Base-by-base conservation (phyloP, 2,113 vertebrate species). In the Ginglymostoma cirratum region DNA sequence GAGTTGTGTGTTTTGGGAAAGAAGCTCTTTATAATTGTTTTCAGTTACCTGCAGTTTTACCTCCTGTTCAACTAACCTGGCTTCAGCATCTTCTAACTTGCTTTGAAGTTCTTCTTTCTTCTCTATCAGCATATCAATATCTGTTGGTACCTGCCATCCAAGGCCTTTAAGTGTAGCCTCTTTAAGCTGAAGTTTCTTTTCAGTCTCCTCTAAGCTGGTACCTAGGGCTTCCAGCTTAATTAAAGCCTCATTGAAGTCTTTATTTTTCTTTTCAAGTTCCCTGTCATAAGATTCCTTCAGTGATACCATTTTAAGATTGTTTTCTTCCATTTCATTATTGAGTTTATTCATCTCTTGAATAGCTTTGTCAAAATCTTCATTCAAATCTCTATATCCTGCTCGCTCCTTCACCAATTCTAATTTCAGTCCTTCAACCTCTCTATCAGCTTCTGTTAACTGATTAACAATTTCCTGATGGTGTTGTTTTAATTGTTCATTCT, bases 391-490 rank as follows among this genome's bases (percentile, higher is more conserved):
- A 96, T 97, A 97, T 55, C 97, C 96, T 0, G 97, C 97, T 89
- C 97, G 97, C 93, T 97, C 96, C 92, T 96, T 96, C 76, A 96
- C 96, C 86, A 98, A 96, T 96, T 98, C 98, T 5, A 96, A 96
- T 96, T 98, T 98, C 34, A 98, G 97, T 94, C 97, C 95, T 96
- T 98, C 98, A 96, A 98, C 98, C 96, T 98, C 98, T 96, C 97
- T 96, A 96, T 98, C 98, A 1, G 98, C 98, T 96, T 98, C 98
- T 1, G 97, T 98, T 96, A 98, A 97, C 96, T 98, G 98, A 96
- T 98, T 98, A 48, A 98, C 96, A 21, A 98, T 98, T 96, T 98
- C 98, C 96, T 98, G 98, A 95, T 97, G 98, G 7, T 97, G 97
- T 66, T 98, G 98, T 96, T 98, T 97, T 95, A 98, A 66, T 19